Percentiles rank a stretch among this genome's conserved stretches.
phyloP scores from a whole-genome alignment of 2,797 vertebrate species.

The Poeciliopsis turneri region DNA sequence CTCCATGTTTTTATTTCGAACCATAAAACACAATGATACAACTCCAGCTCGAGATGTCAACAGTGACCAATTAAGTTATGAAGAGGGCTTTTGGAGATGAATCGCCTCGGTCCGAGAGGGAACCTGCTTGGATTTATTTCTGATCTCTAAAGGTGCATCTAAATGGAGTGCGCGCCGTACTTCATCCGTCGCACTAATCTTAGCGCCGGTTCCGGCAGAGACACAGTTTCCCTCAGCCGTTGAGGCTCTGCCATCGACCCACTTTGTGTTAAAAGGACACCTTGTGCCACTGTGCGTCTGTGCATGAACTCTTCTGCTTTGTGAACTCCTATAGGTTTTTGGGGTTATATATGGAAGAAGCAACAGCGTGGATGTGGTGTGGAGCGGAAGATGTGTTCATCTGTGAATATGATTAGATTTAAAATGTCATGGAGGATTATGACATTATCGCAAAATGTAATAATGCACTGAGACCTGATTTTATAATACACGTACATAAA shows the following conservation, averaged over 20 bases:
- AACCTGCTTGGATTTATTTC: constrained; percentile 10
- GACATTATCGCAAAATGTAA: background rate
- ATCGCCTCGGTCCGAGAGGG: constrained; percentile 2
- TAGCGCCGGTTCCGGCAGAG: constrained; percentile 16
- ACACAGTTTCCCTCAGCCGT: constrained; percentile 13
- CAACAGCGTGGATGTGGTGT: no score
- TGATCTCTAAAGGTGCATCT: constrained; percentile 9
- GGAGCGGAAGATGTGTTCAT: background rate
- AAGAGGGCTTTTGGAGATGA: constrained; percentile 34
- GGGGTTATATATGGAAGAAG: background rate
- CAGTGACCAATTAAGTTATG: constrained; percentile 38
- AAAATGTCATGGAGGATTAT: background rate
- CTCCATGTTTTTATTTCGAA: constrained; percentile 25
- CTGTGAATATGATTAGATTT: background rate
- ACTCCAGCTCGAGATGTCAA: constrained; percentile 14
- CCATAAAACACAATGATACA: constrained; percentile 20
- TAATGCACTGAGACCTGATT: background rate
- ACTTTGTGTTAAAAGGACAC: background rate
- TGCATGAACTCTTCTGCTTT: background rate
- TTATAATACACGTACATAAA: background rate
- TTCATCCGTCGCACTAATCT: constrained; percentile 14
- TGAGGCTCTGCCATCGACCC: constrained; percentile 10
- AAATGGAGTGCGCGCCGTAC: background rate
- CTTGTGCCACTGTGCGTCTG: background rate
- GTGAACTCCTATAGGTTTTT: background rate